phyloP scores from a whole-genome alignment of 1,140 invertebrate species.

The Papilio machaon region DNA sequence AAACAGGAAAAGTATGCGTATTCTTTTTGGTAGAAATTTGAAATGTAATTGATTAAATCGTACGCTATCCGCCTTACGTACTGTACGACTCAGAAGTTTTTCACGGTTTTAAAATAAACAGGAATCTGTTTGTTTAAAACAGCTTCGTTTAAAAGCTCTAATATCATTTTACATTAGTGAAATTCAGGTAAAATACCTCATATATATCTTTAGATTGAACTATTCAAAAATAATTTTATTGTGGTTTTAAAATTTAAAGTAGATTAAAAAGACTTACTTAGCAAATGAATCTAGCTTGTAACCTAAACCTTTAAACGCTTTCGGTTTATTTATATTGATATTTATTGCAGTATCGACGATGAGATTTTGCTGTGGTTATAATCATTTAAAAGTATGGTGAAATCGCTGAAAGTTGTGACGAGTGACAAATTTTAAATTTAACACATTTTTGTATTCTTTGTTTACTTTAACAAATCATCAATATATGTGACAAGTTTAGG shows the following conservation, averaged over 20 bases:
- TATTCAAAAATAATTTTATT: no score
- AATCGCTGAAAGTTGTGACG: background rate
- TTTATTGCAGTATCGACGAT: background rate
- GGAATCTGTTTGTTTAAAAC: background rate
- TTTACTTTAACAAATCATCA: background rate
- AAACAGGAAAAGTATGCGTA: no score
- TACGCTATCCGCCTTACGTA: slow-evolving; percentile 12
- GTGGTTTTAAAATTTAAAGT: no score
- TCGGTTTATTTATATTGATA: background rate
- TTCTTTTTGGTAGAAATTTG: slow-evolving; percentile 2
- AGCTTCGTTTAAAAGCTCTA: no score
- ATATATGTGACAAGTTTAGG: background rate
- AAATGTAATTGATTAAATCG: slow-evolving; percentile 23
- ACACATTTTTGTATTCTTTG: background rate
- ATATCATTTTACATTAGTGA: no score
- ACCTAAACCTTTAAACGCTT: background rate
- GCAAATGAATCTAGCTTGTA: background rate
- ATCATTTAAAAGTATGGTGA: background rate
- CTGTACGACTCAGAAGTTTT: slow-evolving; percentile 11
- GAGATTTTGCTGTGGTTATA: background rate
- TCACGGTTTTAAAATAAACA: background rate
- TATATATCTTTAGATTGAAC: no score
- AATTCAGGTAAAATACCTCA: no score
- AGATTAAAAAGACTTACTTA: background rate
- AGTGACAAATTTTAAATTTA: background rate